These are phyloP conservation scores for Phorcus lineatus DNA, from an alignment of 2,888 invertebrate species.

Conservation along the genomic window DNA sequence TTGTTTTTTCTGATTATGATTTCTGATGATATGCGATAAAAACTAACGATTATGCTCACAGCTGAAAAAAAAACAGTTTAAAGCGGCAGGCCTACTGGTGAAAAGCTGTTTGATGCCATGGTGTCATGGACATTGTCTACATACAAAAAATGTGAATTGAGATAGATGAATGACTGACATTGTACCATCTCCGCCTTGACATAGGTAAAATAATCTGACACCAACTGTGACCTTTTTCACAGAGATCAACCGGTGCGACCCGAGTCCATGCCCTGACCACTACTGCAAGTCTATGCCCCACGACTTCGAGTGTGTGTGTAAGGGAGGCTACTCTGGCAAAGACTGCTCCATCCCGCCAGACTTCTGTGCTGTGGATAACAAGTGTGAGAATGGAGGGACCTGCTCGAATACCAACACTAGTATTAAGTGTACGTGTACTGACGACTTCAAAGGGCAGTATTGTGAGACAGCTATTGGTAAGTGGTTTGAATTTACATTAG, in stretches of 20 bases:
- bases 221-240: neutral
- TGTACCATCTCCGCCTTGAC: no score
- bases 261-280: neutral
- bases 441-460: neutral
- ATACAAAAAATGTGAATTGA: no score
- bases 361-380: constrained; percentile 4
- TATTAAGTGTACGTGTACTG: neutral
- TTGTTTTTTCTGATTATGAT: no score
- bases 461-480: neutral
- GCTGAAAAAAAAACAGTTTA: no score
- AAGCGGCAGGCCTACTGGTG: no score
- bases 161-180: no score
- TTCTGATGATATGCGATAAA: no score
- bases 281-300: neutral
- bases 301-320: neutral
- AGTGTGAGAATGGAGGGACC: neutral
- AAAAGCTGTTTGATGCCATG: no score
- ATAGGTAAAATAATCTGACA: no score
- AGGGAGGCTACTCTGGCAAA: neutral
- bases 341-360: neutral
- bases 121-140: no score
- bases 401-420: neutral
- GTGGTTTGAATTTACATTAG: neutral
- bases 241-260: neutral
- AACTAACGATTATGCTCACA: no score